Base-by-base conservation (phyloP, 2,888 invertebrate species). In the Sphecodes monilicornis region DNA sequence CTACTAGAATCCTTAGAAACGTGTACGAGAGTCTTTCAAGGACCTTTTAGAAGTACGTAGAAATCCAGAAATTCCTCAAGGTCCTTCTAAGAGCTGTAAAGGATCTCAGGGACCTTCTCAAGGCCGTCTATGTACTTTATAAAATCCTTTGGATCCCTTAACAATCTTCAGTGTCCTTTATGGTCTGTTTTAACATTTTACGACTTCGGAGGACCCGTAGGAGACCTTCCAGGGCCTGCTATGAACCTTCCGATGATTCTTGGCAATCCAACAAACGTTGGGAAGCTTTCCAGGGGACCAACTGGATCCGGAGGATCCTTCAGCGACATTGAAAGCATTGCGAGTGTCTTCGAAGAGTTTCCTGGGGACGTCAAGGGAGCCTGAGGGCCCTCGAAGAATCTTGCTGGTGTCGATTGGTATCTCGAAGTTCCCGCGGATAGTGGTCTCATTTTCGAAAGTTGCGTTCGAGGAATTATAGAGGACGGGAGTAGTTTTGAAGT, bases 401-500 rank as follows among this genome's bases (percentile, higher is more conserved):
- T 70, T 18, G 3, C 11, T 10, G 32, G 32, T 32, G 32, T 16
- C 64, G 32, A 32, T 29, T 18, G 69, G 43, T 16, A 43, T 43
- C 69, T 13, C 29, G 16, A 60, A 60, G 57, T 60, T 60, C 16
- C 29, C 29, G 16, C 5, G 57, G 57, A 29, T 60, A 29, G 57
- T 1, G 57, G 29, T 60, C 29, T 60, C 26, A 60, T 60, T 60
- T 26, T 43, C 26, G 69, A 43, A 70, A 43, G 22, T 70, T 26
- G 69, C 46, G 57, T 57, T 29, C 57, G 5, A 32, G 36, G 41
- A 43, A 43, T 66, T 43, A 43, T 75, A 75, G 64, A 46, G 64
- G n/a, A 43, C 32, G 43, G 43, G 64, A n/a, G 64, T 46, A 29
- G 57, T 32, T n/a, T 64, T 64, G 13, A 22, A 18, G 16, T 36